Base-by-base conservation (phyloP, 2,797 vertebrate genomes). In the Graptemys geographica region DNA sequence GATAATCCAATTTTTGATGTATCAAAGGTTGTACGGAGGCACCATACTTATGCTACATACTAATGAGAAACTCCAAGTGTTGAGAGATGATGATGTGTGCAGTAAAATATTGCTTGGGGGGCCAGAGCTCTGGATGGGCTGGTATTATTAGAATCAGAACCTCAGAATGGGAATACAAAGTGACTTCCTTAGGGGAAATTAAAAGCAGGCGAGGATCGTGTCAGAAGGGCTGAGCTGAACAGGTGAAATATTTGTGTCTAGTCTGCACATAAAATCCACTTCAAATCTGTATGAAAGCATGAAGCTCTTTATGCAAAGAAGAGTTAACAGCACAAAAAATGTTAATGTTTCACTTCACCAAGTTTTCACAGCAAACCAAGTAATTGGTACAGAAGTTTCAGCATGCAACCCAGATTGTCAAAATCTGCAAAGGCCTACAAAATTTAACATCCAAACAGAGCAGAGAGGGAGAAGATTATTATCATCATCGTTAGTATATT, bases 1-100 rank as follows among this genome's bases (percentile, higher is more conserved):
- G 96, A 97, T 96, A 97, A 94, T 92, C 5, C 86, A 86, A 95
- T 98, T 97, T 96, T 97, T 97, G 96, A 97, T 97, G 96, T 96
- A 97, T 97, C 96, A 96, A 55, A 97, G 97, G 96, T 97, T 96
- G 96, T 92, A 87, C 85, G 79, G 89, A 96, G 91, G 93, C 96
- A 83, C 79, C 86, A 62, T 74, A 86, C 44, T 5, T 9, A 92
- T 0, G 0, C 74, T 55, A 95, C 93, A 96, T 90, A 76, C 87
- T 95, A 96, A 96, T 91, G 95, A 95, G 94, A 93, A 95, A 84
- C 84, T 84, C 78, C 90, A 78, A 84, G 90, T 41, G 13, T 33
- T 86, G 87, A 96, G 65, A 88, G 65, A 19, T 41, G 82, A 79
- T 31, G 85, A 83, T 90, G 59, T 86, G 72, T 47, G 83, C 74